A percentile compares a stretch with the other conserved stretches of the same genome.
phyloP scores from a whole-genome alignment of 2,113 vertebrate species.

The Jaculus jaculus region DNA sequence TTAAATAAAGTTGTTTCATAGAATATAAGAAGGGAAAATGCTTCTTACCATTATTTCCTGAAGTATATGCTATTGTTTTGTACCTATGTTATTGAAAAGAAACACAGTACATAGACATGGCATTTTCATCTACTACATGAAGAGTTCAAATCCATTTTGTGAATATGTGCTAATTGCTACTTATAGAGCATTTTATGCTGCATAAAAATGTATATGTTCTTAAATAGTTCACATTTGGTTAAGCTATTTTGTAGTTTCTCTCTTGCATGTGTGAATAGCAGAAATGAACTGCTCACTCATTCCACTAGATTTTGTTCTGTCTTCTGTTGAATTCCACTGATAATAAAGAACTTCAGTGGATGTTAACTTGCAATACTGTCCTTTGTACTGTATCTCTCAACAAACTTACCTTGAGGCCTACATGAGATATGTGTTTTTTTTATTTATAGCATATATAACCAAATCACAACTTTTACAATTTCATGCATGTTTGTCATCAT shows the following conservation, averaged over 20 bases:
- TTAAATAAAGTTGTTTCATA: conserved; percentile 43
- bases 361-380: conserved; percentile 7
- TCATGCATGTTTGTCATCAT: neutral
- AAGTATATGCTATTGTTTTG: neutral
- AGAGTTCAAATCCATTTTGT: neutral
- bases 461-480: neutral
- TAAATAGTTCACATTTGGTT: conserved; percentile 22
- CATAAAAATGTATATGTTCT: neutral
- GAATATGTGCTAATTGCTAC: neutral
- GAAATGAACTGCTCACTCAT: neutral
- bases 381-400: conserved; percentile 16
- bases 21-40: neutral
- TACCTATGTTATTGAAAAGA: neutral
- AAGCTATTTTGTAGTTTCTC: neutral
- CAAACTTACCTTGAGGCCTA: neutral
- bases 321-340: neutral
- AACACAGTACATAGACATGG: neutral
- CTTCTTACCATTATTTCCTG: neutral
- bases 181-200: too few species aligned
- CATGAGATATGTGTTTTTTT: neutral
- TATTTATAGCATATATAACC: neutral
- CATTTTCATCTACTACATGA: neutral
- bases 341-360: conserved; percentile 23
- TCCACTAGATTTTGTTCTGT: neutral
- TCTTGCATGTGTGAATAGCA: conserved; percentile 16